These are phyloP conservation scores for Copidosoma floridanum DNA, from an alignment of 1,140 invertebrate genomes.

Conservation along the genomic window DNA sequence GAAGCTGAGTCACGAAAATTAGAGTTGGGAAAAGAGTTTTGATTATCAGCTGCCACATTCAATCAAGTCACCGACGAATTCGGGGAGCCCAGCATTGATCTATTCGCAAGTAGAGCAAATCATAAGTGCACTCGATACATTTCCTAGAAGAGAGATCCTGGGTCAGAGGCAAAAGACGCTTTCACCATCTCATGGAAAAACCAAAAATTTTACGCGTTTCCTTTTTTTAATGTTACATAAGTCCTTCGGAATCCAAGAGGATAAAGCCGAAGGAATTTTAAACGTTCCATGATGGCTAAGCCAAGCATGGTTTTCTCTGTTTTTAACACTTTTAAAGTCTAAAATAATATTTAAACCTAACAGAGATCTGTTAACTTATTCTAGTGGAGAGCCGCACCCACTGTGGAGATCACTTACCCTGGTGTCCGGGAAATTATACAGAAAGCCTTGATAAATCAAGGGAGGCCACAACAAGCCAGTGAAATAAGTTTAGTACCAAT, in stretches of 20 bases:
- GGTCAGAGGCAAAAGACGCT: slow-evolving; percentile 23
- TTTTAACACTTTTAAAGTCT: background rate
- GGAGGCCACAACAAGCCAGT: background rate
- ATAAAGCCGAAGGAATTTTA: slow-evolving; percentile 11
- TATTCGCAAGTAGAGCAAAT: slow-evolving; percentile 32
- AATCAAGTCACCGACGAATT: slow-evolving; percentile 26
- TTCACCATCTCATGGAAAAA: slow-evolving; percentile 25
- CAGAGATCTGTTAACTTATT: slow-evolving; percentile 3
- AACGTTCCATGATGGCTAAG: slow-evolving; percentile 11
- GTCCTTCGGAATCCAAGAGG: background rate
- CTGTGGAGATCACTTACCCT: slow-evolving; percentile 17
- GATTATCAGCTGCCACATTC: slow-evolving; percentile 10
- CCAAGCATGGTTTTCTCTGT: slow-evolving; percentile 14
- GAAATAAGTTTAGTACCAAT: slow-evolving; percentile 15
- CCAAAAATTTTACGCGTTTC: slow-evolving; percentile 10
- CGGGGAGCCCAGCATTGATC: slow-evolving; percentile 27
- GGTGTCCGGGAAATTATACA: slow-evolving; percentile 17
- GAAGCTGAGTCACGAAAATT: background rate
- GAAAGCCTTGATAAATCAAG: background rate
- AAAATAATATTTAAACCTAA: background rate
- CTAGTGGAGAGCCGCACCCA: background rate
- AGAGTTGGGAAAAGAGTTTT: slow-evolving; percentile 5
- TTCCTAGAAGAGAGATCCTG: slow-evolving; percentile 29
- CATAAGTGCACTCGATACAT: slow-evolving; percentile 29
- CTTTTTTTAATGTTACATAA: slow-evolving; percentile 11